Base-by-base conservation (phyloP, 2,888 invertebrate genomes). In the Chesias legatella region DNA sequence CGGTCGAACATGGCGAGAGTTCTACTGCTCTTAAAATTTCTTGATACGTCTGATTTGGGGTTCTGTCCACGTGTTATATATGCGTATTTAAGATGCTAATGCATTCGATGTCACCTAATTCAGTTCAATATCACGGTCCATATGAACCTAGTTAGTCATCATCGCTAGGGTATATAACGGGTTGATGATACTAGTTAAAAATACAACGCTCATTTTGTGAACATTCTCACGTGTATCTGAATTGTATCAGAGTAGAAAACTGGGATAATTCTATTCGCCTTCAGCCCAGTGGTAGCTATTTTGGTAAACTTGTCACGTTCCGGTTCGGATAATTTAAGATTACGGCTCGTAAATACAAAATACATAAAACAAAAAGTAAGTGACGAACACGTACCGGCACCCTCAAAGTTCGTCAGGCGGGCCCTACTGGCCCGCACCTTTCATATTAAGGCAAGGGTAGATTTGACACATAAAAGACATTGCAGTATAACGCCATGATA, bases 321-420 rank as follows among this genome's bases (percentile, higher is more conserved):
- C 43, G 54, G 60, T 48, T 55, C 54, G 64, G 63, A 69, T 65
- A 64, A 72, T 69, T 62, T 57, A 61, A 65, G 67, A 67, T 68
- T 67, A 64, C 64, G 58, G 49, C 51, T 58, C 52, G 60, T 55
- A 63, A 70, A 68, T 64, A 66, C 62, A 54, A 60, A 65, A 67
- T 63, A 66, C 53, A 52, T 58, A 60, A 63, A 64, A 65, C 63
- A 61, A 67, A 64, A 64, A 60, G 58, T 56, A 44, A 54, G 58
- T 52, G 59, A 60, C 57, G 50, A 55, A 56, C 61, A 58, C 55
- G 60, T 56, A 58, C 43, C 33, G 26, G 48, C 37, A 32, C 48
- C 56, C 56, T 64, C 48, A 51, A 59, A 70, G 56, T 66, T 67
- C 33, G 41, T 54, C 52, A 57, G 52, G 56, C 60, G 51, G 24